Percentiles rank a stretch among this genome's conserved stretches.
Conservation (phyloP, 1,140 invertebrate genomes). For the Oreohelix idahoensis region DNA sequence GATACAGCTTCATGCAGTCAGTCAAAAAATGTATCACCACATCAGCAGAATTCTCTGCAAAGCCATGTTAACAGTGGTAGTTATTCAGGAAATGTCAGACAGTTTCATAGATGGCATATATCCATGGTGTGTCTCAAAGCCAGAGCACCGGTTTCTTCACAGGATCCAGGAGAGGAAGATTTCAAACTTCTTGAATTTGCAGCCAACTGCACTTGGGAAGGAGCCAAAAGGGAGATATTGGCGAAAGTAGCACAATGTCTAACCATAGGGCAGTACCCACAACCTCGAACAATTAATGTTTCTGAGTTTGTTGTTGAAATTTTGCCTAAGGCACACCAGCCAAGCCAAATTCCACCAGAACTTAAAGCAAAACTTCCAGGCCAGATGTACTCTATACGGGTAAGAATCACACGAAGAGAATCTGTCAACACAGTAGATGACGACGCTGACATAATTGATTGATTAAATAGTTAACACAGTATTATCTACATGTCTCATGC, state of each 20-base stretch:
- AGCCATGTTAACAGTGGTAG: background rate
- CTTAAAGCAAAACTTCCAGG: slow-evolving; percentile 60
- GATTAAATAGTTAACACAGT: too few relatives aligned
- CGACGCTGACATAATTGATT: slow-evolving; percentile 15
- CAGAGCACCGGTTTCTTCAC: slow-evolving; percentile 45
- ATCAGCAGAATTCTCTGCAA: background rate
- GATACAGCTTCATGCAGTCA: background rate
- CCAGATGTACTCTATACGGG: slow-evolving; percentile 62
- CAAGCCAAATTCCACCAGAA: slow-evolving; percentile 63
- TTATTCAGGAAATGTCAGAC: background rate
- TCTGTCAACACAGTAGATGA: background rate
- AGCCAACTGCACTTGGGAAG: slow-evolving; percentile 67
- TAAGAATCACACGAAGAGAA: slow-evolving; percentile 46
- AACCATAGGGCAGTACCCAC: slow-evolving; percentile 47
- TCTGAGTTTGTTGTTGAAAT: slow-evolving; percentile 60
- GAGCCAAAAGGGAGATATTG: slow-evolving; percentile 58
- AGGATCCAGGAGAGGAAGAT: slow-evolving; percentile 8
- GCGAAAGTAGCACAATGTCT: slow-evolving; percentile 56
- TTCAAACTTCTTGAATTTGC: slow-evolving; percentile 66
- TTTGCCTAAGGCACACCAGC: slow-evolving; percentile 59
- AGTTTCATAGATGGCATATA: slow-evolving; percentile 56
- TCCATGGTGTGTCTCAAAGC: slow-evolving; percentile 65
- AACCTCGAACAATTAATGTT: slow-evolving; percentile 49
- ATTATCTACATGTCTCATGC: too few relatives aligned
- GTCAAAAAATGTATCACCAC: too few relatives aligned